Conservation (phyloP, 2,113 vertebrate species). For the Climacteris rufus region DNA sequence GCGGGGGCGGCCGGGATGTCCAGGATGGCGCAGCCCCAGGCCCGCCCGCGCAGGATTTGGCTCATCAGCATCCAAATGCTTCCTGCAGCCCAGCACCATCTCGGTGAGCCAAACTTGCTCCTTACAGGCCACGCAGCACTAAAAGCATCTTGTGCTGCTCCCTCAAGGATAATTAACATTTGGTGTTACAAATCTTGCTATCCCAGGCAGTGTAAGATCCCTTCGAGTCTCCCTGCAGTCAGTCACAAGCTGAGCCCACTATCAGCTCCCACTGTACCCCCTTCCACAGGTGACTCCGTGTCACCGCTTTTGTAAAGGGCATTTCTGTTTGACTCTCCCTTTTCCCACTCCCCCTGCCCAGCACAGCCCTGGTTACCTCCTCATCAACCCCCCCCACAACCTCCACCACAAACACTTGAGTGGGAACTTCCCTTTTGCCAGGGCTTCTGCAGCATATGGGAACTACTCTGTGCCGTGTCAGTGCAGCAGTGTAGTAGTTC, state of each 20-base stretch:
- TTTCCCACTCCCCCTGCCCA: neutral
- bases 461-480: accelerated
- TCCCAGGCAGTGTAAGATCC: accelerated
- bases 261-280: accelerated
- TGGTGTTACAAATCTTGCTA: accelerated
- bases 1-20: accelerated
- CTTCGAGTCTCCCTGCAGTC: accelerated
- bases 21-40: neutral
- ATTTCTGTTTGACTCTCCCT: neutral
- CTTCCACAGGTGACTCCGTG: accelerated
- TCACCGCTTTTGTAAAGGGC: accelerated
- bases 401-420: accelerated
- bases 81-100: neutral
- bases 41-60: accelerated
- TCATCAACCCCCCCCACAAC: accelerated
- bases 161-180: neutral
- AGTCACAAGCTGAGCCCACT: accelerated
- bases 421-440: accelerated
- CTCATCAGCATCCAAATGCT: accelerated
- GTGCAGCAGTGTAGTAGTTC: accelerated
- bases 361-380: accelerated
- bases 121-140: accelerated
- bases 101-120: accelerated
- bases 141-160: accelerated
- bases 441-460: accelerated